Evolutionary conservation across 1,140 invertebrate species (phyloP).

Genomic region (Hyles euphorbiae): DNA sequence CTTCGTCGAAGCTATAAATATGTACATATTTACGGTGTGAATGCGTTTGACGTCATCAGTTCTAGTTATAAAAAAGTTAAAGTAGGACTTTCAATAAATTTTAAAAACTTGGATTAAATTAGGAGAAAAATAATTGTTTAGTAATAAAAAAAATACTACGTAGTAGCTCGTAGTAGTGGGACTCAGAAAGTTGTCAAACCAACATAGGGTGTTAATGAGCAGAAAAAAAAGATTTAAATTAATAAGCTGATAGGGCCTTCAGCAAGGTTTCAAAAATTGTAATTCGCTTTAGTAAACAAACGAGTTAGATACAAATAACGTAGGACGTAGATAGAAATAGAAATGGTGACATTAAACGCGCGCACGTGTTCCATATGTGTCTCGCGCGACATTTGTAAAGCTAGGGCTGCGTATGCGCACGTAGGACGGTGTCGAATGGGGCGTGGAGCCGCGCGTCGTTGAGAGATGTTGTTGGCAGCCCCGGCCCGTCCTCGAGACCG

Average conservation of each 20-base stretch:
- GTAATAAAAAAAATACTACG: too few relatives aligned
- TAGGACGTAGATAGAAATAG: background rate
- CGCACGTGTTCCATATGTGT: slow-evolving; percentile 40
- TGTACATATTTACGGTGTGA: slow-evolving; percentile 4
- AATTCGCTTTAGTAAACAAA: too few relatives aligned
- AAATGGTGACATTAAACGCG: slow-evolving; percentile 12
- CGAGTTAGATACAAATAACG: too few relatives aligned
- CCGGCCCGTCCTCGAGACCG: slow-evolving; percentile 71
- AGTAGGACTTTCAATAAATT: too few relatives aligned
- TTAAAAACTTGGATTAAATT: too few relatives aligned
- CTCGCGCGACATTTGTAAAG: slow-evolving; percentile 43
- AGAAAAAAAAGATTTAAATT: too few relatives aligned
- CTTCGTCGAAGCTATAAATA: slow-evolving; percentile 1
- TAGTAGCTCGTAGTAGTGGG: too few relatives aligned
- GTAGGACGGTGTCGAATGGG: slow-evolving; percentile 70
- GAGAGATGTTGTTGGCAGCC: slow-evolving; percentile 72
- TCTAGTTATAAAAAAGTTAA: background rate
- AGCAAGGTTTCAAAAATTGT: too few relatives aligned
- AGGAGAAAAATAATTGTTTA: too few relatives aligned
- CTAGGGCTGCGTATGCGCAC: slow-evolving; percentile 49
- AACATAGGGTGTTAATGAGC: too few relatives aligned
- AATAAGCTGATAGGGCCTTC: too few relatives aligned
- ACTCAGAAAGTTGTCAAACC: too few relatives aligned
- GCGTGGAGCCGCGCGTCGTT: slow-evolving; percentile 60
- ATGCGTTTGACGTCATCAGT: slow-evolving; percentile 34